These are phyloP conservation scores for Macropodus opercularis DNA, from an alignment of 2,797 vertebrate species.

Conservation along the genomic window DNA sequence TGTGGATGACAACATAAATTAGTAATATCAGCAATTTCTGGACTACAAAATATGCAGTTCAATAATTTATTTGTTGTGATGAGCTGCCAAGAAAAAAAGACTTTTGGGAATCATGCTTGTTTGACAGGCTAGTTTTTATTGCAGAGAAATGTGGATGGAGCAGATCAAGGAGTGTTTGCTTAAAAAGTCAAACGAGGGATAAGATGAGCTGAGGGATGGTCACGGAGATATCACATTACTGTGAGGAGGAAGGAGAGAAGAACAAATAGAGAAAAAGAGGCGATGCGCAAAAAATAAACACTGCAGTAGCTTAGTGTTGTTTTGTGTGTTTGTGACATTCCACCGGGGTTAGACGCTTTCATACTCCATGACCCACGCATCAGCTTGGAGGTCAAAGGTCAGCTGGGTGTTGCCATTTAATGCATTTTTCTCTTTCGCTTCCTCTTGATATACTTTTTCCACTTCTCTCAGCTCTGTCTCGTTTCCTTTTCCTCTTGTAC, in stretches of 20 bases:
- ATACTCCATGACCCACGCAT: conserved; percentile 52
- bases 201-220: conserved; percentile 48
- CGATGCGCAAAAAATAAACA: conserved; percentile 34
- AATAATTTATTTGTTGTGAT: conserved; percentile 72
- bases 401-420: conserved; percentile 54
- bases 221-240: conserved; percentile 49
- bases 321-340: conserved; percentile 56
- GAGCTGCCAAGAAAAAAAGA: conserved; percentile 47
- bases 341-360: conserved; percentile 43
- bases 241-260: conserved; percentile 9
- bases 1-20: conserved; percentile 60
- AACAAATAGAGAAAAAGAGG: too few relatives aligned
- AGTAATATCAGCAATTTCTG: conserved; percentile 64
- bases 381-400: conserved; percentile 59
- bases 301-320: conserved; percentile 6
- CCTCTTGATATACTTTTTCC: conserved; percentile 27
- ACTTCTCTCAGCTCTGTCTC: conserved; percentile 29
- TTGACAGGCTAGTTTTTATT: conserved; percentile 61
- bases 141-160: conserved; percentile 36
- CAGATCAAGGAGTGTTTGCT: conserved; percentile 66
- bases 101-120: conserved; percentile 53
- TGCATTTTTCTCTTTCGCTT: conserved; percentile 40
- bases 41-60: conserved; percentile 57
- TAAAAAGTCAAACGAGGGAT: conserved; percentile 49
- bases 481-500: not conserved